Conservation (phyloP, 2,888 invertebrate species). For the Ephialtes manifestator region DNA sequence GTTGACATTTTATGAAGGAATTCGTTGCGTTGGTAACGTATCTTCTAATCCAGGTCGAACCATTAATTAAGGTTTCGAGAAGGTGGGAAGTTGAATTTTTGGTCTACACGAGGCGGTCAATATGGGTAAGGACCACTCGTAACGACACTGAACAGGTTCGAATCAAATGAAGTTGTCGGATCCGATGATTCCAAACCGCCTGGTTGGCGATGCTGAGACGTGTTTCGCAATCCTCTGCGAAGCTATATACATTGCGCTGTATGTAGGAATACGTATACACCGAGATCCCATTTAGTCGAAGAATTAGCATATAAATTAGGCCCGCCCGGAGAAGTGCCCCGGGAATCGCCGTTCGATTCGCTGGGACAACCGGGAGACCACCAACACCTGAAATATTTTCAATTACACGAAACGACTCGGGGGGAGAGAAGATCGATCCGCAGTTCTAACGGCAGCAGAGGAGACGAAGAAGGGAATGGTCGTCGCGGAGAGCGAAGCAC, state of each 20-base stretch:
- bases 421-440: slow-evolving; percentile 53
- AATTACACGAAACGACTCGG: slow-evolving; percentile 76
- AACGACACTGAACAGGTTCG: slow-evolving; percentile 46
- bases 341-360: slow-evolving; percentile 57
- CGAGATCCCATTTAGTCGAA: slow-evolving; percentile 72
- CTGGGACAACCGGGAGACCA: slow-evolving; percentile 57
- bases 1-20: too few species aligned
- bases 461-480: slow-evolving; percentile 36
- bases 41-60: too few species aligned
- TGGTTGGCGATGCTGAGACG: slow-evolving; percentile 51
- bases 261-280: slow-evolving; percentile 16
- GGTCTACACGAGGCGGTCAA: slow-evolving; percentile 23
- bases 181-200: slow-evolving; percentile 46
- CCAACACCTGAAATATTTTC: slow-evolving; percentile 76
- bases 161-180: slow-evolving; percentile 53
- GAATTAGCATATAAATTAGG: slow-evolving; percentile 84
- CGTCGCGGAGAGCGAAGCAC: slow-evolving; percentile 12
- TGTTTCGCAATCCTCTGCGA: slow-evolving; percentile 42
- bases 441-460: slow-evolving; percentile 15
- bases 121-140: slow-evolving; percentile 23
- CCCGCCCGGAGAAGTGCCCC: slow-evolving; percentile 66
- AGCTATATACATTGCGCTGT: slow-evolving; percentile 31
- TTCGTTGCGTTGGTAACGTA: too few species aligned
- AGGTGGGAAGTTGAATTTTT: slow-evolving; percentile 44
- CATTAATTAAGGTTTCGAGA: not conserved